Percentiles rank a stretch among this genome's conserved stretches.
These are phyloP conservation scores for Erebia epiphron DNA, from an alignment of 2,888 invertebrate genomes.

Conservation along the genomic window DNA sequence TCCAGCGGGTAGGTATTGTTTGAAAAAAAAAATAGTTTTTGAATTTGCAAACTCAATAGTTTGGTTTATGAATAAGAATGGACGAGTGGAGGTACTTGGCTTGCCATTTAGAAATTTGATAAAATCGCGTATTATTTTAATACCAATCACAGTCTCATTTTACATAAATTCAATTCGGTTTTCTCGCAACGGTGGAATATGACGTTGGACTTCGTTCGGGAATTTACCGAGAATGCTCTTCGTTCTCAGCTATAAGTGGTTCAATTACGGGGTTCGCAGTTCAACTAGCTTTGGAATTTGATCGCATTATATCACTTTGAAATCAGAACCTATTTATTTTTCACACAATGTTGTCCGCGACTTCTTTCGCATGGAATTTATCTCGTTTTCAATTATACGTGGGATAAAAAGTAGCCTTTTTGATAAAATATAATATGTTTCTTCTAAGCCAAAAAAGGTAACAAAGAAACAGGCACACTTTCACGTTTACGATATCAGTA, in stretches of 20 bases:
- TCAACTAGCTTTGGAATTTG: slow-evolving; percentile 18
- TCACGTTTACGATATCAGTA: no score
- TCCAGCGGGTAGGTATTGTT: no score
- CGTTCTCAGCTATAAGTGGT: slow-evolving; percentile 16
- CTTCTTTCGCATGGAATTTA: no score
- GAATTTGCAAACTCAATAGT: not conserved
- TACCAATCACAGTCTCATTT: slow-evolving; percentile 1
- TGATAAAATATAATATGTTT: no score
- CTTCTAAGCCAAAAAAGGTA: no score
- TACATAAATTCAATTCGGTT: slow-evolving; percentile 7
- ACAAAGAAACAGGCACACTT: no score
- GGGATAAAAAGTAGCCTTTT: no score
- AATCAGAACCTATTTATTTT: not conserved
- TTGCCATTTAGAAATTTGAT: not conserved
- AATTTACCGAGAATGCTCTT: slow-evolving; percentile 13
- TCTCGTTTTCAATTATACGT: no score
- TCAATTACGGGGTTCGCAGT: slow-evolving; percentile 18
- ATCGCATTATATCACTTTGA: slow-evolving; percentile 12
- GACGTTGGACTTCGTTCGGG: slow-evolving; percentile 13
- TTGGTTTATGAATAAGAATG: not conserved
- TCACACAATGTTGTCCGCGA: not conserved
- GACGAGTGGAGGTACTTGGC: not conserved
- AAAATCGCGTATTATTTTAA: slow-evolving; percentile 1
- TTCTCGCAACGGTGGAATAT: slow-evolving; percentile 7
- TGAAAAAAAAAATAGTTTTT: no score